phyloP scores from a whole-genome alignment of 2,797 vertebrate species.

The Poliocrania exsul region DNA sequence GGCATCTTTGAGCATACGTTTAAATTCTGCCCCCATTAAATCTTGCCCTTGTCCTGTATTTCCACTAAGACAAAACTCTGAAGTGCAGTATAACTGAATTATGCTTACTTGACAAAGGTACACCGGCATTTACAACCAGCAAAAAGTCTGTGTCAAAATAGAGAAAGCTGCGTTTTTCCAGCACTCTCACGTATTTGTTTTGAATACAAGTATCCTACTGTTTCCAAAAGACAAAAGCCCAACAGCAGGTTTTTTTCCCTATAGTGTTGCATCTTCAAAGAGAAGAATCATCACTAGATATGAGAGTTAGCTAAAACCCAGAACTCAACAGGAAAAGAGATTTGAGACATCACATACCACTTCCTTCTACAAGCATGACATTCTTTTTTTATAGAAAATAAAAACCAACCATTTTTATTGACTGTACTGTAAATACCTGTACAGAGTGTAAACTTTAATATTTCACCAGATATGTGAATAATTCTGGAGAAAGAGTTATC shows the following conservation, averaged over 20 bases:
- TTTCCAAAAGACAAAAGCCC: neutral
- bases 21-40: neutral
- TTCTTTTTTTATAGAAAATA: constrained; percentile 65
- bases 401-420: constrained; percentile 60
- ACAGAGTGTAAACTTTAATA: constrained; percentile 80
- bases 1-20: neutral
- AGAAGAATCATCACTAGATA: neutral
- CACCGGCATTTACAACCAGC: neutral
- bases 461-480: constrained; percentile 70
- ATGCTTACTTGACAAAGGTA: neutral
- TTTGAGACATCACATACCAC: neutral
- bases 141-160: neutral
- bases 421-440: constrained; percentile 56
- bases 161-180: neutral
- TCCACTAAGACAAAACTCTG: neutral
- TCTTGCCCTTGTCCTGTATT: neutral
- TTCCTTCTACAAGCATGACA: neutral
- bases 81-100: neutral
- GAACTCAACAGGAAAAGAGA: neutral
- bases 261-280: neutral
- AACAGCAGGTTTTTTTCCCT: neutral
- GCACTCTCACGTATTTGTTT: neutral
- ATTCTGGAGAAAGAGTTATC: constrained; percentile 68
- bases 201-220: neutral
- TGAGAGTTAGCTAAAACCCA: neutral